Percentiles rank a stretch among this genome's conserved stretches.
Evolutionary conservation across 2,113 vertebrate species (phyloP).

Genomic region (Macroglossus sobrinus): DNA sequence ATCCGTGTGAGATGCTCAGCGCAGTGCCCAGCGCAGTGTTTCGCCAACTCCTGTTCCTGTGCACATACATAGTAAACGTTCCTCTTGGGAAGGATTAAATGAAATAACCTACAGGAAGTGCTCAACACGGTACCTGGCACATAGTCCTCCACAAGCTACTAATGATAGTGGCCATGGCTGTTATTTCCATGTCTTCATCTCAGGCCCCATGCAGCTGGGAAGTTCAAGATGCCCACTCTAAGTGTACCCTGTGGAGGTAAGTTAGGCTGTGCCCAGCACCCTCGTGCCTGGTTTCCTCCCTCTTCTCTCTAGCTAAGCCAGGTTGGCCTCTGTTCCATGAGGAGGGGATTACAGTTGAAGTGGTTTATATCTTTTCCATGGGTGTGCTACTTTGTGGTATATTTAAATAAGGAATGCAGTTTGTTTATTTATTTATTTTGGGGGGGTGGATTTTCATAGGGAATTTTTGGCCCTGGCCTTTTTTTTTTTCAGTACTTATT

Average conservation of each 20-base stretch:
- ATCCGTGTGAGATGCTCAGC: accelerated
- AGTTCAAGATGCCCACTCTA: neutral
- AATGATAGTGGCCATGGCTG: neutral
- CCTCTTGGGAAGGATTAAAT: neutral
- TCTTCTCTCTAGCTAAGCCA: neutral
- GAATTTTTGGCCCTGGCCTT: conserved; percentile 22
- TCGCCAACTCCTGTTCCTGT: neutral
- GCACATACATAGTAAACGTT: neutral
- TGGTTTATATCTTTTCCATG: conserved; percentile 53
- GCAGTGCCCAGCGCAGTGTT: neutral
- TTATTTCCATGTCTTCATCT: neutral
- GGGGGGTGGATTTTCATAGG: conserved; percentile 29
- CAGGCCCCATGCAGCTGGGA: neutral
- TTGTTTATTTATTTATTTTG: conserved; percentile 63
- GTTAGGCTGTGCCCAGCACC: neutral
- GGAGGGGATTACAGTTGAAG: neutral
- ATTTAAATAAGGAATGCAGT: conserved; percentile 52
- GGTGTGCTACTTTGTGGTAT: conserved; percentile 24
- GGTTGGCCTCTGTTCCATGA: conserved; percentile 29
- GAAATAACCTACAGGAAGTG: neutral
- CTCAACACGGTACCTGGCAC: neutral
- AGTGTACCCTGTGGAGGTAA: neutral
- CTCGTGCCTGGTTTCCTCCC: neutral
- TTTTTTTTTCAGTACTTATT: neutral
- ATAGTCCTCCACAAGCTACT: neutral